Conservation (phyloP, 2,888 invertebrate species). For the Nomada fucata region DNA sequence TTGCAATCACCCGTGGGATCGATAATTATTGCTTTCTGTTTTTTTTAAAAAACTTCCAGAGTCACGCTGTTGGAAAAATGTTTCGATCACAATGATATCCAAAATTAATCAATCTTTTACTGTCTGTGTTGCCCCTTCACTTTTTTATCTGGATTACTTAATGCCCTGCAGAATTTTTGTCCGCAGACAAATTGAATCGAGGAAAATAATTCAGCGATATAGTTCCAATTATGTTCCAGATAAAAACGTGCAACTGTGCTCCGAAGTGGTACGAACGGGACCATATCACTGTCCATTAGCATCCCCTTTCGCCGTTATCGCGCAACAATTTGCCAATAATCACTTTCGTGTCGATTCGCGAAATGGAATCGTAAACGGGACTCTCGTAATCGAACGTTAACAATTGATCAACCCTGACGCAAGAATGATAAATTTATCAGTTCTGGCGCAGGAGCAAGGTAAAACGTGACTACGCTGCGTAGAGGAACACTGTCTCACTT, state of each 20-base stretch:
- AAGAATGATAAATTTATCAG: slow-evolving; percentile 55
- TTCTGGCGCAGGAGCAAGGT: slow-evolving; percentile 50
- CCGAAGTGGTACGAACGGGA: neutral
- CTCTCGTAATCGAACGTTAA: slow-evolving; percentile 20
- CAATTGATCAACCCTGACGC: slow-evolving; percentile 61
- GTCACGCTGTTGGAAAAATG: too few species aligned
- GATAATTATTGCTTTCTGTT: too few species aligned
- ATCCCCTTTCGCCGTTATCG: neutral
- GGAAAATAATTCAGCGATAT: too few species aligned
- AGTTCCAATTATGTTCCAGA: neutral
- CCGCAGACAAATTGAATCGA: too few species aligned
- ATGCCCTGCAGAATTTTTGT: too few species aligned
- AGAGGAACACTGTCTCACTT: slow-evolving; percentile 44
- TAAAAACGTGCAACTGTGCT: neutral
- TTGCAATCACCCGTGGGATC: too few species aligned
- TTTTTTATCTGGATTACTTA: slow-evolving; percentile 7
- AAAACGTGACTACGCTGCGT: slow-evolving; percentile 24
- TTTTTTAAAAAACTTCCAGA: too few species aligned
- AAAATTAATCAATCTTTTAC: too few species aligned
- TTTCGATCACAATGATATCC: too few species aligned
- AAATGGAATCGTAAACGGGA: neutral
- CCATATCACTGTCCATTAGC: neutral
- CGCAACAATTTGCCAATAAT: slow-evolving; percentile 15
- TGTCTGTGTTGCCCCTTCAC: neutral
- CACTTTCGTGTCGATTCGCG: neutral